phyloP scores from a whole-genome alignment of 1,140 invertebrate genomes.

The Drosophila tsacasi region DNA sequence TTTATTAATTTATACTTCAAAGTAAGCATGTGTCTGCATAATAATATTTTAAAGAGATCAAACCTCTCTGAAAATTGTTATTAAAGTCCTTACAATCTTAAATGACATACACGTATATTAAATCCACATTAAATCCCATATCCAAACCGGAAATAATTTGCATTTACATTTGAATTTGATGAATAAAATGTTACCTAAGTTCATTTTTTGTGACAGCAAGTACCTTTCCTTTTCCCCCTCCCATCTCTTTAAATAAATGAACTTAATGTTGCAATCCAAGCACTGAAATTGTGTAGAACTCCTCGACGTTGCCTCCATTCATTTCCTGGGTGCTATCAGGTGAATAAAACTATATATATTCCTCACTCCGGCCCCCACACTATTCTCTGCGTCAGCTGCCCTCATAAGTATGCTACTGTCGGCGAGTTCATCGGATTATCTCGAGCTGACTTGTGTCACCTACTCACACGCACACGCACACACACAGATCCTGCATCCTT shows the following conservation, averaged over 20 bases:
- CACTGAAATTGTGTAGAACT: neutral
- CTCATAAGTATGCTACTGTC: conserved; percentile 39
- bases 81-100: neutral
- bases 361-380: conserved; percentile 1
- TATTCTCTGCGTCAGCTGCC: conserved; percentile 11
- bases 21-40: too few species aligned
- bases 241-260: neutral
- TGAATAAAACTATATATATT: conserved; percentile 28
- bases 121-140: neutral
- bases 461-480: conserved; percentile 3
- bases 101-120: neutral
- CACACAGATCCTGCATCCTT: conserved; percentile 12
- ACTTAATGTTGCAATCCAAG: conserved; percentile 17
- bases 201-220: neutral
- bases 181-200: neutral
- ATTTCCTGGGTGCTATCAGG: conserved; percentile 17
- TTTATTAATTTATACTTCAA: neutral
- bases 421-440: conserved; percentile 44
- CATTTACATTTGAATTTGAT: neutral
- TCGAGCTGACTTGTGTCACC: conserved; percentile 40
- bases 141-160: neutral
- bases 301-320: conserved; percentile 6
- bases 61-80: neutral
- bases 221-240: neutral
- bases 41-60: neutral